Conservation (phyloP, 2,113 vertebrate genomes). For the Labeo catla region DNA sequence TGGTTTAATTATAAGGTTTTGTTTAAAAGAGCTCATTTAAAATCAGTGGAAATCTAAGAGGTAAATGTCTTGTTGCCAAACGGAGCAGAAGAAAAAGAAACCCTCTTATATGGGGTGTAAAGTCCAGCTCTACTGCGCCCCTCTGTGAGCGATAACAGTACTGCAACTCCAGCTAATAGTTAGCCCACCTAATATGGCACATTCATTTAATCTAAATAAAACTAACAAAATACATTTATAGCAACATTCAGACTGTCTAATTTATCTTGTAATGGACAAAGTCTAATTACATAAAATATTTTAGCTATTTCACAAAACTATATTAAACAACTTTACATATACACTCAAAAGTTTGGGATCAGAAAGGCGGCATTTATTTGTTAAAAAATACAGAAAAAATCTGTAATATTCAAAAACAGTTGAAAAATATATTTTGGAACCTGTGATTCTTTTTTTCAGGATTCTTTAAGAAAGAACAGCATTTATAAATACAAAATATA, state of each 20-base stretch:
- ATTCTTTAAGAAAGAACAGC: no score
- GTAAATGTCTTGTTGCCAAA: neutral
- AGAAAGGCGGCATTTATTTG: no score
- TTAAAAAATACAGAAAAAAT: no score
- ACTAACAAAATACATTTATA: no score
- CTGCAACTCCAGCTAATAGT: neutral
- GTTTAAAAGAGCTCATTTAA: neutral
- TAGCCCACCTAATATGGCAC: neutral
- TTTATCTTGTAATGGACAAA: neutral
- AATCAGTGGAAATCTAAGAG: neutral
- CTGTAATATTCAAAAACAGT: no score
- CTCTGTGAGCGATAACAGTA: conserved; percentile 10
- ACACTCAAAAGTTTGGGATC: no score
- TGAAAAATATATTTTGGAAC: no score
- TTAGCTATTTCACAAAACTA: neutral
- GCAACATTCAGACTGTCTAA: neutral
- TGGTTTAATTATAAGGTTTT: neutral
- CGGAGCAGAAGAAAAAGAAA: neutral
- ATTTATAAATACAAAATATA: no score
- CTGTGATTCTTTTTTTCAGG: no score
- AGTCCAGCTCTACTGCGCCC: conserved; percentile 20
- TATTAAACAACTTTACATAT: neutral
- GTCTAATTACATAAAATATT: neutral
- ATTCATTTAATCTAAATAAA: neutral
- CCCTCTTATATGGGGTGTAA: neutral